Base-by-base conservation (phyloP, 2,797 vertebrate species). In the Pangasius krempfi region DNA sequence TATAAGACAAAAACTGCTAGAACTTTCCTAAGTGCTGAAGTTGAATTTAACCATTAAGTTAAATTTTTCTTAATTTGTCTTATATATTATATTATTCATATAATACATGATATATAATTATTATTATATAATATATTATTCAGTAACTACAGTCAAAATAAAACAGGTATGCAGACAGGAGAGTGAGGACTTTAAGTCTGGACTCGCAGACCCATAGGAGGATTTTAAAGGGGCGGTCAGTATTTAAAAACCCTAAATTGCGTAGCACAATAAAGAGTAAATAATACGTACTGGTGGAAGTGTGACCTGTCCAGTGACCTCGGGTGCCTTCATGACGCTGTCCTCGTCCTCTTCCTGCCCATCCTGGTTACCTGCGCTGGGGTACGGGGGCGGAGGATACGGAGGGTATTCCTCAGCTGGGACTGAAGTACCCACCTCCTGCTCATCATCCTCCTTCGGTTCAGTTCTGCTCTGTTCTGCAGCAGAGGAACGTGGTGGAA, bases 331-430 rank as follows among this genome's bases (percentile, higher is more conserved):
- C 95, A 98, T 95, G 91, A 76, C 96, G 66, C 91, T 76, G 0
- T 88, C 50, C 20, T 98, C 97, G 62, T 89, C 52, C 20, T 98
- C 97, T 64, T 93, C 96, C 0, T 94, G 75, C 54, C 89, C 95
- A 30, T 97, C 96, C 0, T 92, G 95, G 2, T 97, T 97, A 14
- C 92, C 95, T 1, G 93, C 93, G 0, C 94, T 95, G 90, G 98
- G 98, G 3, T 98, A 98, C 0, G 98, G 98, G 0, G 98, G 98
- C 1, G 98, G 98, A 0, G 96, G 96, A 88, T 98, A 98, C 0
- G 98, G 98, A 0, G 98, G 97, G 85, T 97, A 98, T 12, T 98
- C 97, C 30, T 98, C 98, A 91, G 94, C 87, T 0, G 94, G 93
- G 4, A 93, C 30, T 0, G 92, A 14, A 5, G 92, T 60, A 0